phyloP scores from a whole-genome alignment of 2,113 vertebrate species.

The Eulemur macaco region DNA sequence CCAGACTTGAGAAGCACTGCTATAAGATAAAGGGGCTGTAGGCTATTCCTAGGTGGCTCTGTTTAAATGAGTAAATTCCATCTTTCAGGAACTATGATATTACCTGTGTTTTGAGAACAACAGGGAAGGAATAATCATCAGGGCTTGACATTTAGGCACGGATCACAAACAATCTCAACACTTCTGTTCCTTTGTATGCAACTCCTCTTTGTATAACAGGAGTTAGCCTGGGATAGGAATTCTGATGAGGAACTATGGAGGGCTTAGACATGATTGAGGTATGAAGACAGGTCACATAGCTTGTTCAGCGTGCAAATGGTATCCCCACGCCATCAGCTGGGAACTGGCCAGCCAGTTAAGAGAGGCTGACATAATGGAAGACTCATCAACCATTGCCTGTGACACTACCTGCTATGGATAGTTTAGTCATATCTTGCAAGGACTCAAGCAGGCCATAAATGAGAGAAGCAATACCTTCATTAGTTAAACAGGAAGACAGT shows the following conservation, averaged over 20 bases:
- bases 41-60: neutral
- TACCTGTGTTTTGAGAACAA: constrained; percentile 23
- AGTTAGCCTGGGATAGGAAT: neutral
- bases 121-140: neutral
- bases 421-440: neutral
- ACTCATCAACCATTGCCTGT: neutral
- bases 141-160: constrained; percentile 40
- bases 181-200: neutral
- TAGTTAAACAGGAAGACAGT: neutral
- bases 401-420: neutral
- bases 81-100: constrained; percentile 25
- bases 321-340: neutral
- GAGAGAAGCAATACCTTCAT: neutral
- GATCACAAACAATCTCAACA: neutral
- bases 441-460: neutral
- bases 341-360: neutral
- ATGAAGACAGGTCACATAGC: neutral
- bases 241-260: neutral
- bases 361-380: neutral
- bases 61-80: constrained; percentile 29
- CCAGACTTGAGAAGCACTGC: neutral
- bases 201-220: neutral
- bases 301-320: neutral
- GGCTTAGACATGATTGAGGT: neutral
- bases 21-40: neutral